Conservation (phyloP, 2,888 invertebrate genomes). For the Amphipyra tragopoginis region DNA sequence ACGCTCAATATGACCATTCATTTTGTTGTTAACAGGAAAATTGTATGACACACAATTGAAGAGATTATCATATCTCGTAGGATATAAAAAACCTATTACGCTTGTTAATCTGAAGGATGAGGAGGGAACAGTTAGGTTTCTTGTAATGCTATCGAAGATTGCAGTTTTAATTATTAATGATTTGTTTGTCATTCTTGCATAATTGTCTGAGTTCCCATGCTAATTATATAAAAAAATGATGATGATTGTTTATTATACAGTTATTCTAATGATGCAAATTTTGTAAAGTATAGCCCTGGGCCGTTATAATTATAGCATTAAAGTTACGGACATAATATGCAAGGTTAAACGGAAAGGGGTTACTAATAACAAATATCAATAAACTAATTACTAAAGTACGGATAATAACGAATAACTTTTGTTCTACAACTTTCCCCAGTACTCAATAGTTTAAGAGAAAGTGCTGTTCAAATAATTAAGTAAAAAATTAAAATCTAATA, state of each 20-base stretch:
- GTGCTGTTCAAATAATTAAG: too few species aligned
- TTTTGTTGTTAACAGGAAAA: slow-evolving; percentile 39
- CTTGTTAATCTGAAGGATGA: slow-evolving; percentile 29
- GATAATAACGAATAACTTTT: too few species aligned
- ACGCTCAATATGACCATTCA: slow-evolving; percentile 13
- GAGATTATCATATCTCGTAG: slow-evolving; percentile 35
- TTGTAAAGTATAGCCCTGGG: not conserved
- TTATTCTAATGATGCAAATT: slow-evolving; percentile 1
- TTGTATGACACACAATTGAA: slow-evolving; percentile 41
- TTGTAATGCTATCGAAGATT: slow-evolving; percentile 4
- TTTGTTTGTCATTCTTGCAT: not conserved
- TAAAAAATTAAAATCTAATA: too few species aligned
- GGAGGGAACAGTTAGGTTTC: not conserved
- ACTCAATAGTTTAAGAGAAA: too few species aligned
- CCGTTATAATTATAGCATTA: too few species aligned
- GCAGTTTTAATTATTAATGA: too few species aligned
- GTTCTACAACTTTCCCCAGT: too few species aligned
- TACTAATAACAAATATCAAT: too few species aligned
- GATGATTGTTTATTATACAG: slow-evolving; percentile 1
- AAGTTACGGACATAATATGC: too few species aligned
- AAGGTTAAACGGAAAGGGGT: too few species aligned
- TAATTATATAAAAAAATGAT: not conserved
- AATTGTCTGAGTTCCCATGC: not conserved
- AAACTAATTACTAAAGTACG: too few species aligned
- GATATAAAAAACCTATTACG: slow-evolving; percentile 25